Conservation (phyloP, 2,888 invertebrate genomes). For the Cyaniris semiargus region DNA sequence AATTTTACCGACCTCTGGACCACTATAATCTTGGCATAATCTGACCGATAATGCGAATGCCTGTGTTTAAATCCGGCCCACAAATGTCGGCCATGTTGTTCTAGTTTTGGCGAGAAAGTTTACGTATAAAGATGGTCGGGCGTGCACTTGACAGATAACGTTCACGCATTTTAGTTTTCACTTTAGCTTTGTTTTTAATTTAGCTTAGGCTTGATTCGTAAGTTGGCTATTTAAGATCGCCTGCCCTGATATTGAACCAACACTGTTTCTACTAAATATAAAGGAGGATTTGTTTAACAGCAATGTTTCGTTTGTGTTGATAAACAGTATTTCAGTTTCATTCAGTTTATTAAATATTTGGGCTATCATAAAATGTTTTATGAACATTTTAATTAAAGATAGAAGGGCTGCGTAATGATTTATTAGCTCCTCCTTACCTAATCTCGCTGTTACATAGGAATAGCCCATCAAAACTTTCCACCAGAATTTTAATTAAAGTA, state of each 20-base stretch:
- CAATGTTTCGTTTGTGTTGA: neutral
- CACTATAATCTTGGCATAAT: slow-evolving; percentile 79
- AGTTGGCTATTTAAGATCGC: neutral
- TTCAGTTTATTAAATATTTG: neutral
- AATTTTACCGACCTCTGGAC: slow-evolving; percentile 68
- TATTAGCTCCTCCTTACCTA: slow-evolving; percentile 23
- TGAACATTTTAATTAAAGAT: slow-evolving; percentile 18
- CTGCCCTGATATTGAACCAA: neutral
- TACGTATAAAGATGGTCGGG: slow-evolving; percentile 63
- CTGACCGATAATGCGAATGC: slow-evolving; percentile 76
- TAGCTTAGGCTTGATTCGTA: neutral
- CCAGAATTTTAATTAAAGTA: slow-evolving; percentile 33
- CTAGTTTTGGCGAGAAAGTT: slow-evolving; percentile 67
- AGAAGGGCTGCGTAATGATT: slow-evolving; percentile 13
- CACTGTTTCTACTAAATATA: neutral
- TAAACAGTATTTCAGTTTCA: neutral
- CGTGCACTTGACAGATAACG: slow-evolving; percentile 49
- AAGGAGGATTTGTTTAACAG: neutral
- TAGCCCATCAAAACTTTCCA: slow-evolving; percentile 29
- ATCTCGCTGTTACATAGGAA: slow-evolving; percentile 6
- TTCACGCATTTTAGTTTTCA: slow-evolving; percentile 40
- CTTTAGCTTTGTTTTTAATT: slow-evolving; percentile 28
- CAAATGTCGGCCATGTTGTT: slow-evolving; percentile 61
- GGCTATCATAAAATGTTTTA: slow-evolving; percentile 2
- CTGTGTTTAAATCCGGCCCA: slow-evolving; percentile 71